A percentile compares a stretch with the other conserved stretches of the same genome.
These are phyloP conservation scores for Nannobrachium achirus DNA, from an alignment of 2,113 vertebrate genomes.

Conservation along the genomic window DNA sequence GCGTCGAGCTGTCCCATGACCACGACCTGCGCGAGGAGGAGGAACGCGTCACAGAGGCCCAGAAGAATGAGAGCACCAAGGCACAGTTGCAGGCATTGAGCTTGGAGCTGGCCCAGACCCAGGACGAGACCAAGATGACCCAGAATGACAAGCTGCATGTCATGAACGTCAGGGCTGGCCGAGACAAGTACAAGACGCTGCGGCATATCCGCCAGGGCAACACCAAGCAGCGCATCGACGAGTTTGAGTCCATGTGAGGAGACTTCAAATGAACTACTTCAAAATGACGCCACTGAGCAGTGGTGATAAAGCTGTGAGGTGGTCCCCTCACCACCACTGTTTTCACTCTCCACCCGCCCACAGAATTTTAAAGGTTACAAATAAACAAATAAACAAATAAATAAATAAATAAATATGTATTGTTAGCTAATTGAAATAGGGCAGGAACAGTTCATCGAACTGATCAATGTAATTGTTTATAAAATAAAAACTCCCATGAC, in stretches of 20 bases:
- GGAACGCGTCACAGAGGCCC: slow-evolving; percentile 87
- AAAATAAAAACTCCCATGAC: no score
- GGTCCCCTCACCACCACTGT: no score
- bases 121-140: slow-evolving; percentile 91
- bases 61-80: slow-evolving; percentile 91
- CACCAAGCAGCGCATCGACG: slow-evolving; percentile 82
- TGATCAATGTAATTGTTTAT: no score
- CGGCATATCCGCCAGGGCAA: slow-evolving; percentile 91
- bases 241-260: slow-evolving; percentile 87
- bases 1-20: slow-evolving; percentile 85
- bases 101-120: slow-evolving; percentile 89
- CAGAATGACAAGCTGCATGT: slow-evolving; percentile 89
- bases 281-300: no score
- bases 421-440: no score
- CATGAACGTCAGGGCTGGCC: slow-evolving; percentile 90
- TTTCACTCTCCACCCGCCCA: no score
- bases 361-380: no score
- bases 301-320: no score
- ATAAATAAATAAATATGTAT: no score
- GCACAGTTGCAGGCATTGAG: slow-evolving; percentile 90
- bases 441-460: no score
- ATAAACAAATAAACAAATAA: no score
- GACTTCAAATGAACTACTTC: no score
- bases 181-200: slow-evolving; percentile 93
- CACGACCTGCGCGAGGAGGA: slow-evolving; percentile 87